Percentiles rank a stretch among this genome's conserved stretches.
Conservation (phyloP, 2,888 invertebrate species). For the Apamea anceps region DNA sequence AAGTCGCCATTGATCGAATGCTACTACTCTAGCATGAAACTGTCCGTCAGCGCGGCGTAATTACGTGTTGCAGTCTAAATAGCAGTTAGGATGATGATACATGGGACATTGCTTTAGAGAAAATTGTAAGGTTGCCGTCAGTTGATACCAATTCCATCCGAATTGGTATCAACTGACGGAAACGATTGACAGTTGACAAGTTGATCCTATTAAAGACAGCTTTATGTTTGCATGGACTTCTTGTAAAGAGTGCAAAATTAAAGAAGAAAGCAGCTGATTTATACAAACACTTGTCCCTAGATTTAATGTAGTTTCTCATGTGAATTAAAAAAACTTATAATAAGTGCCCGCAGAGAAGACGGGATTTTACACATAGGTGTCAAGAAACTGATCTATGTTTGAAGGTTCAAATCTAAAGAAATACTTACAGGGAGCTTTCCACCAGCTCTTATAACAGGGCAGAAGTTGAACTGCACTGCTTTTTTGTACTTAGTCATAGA, state of each 20-base stretch:
- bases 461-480: no score
- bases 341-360: neutral
- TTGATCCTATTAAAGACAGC: neutral
- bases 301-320: neutral
- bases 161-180: neutral
- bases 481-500: no score
- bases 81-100: constrained; percentile 21
- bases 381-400: neutral
- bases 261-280: neutral
- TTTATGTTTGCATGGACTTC: neutral
- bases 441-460: no score
- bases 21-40: constrained; percentile 54
- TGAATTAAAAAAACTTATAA: neutral
- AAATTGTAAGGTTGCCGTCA: constrained; percentile 3
- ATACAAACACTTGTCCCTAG: neutral
- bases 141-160: no score
- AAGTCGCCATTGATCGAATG: constrained; percentile 36
- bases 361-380: neutral
- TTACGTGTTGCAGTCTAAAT: constrained; percentile 46
- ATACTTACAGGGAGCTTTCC: neutral
- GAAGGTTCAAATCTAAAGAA: neutral
- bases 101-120: constrained; percentile 11
- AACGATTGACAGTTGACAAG: constrained; percentile 10
- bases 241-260: neutral
- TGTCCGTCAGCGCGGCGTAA: constrained; percentile 38